Evolutionary conservation across 2,888 invertebrate genomes (phyloP).

Genomic region (Nomada hirtipes): DNA sequence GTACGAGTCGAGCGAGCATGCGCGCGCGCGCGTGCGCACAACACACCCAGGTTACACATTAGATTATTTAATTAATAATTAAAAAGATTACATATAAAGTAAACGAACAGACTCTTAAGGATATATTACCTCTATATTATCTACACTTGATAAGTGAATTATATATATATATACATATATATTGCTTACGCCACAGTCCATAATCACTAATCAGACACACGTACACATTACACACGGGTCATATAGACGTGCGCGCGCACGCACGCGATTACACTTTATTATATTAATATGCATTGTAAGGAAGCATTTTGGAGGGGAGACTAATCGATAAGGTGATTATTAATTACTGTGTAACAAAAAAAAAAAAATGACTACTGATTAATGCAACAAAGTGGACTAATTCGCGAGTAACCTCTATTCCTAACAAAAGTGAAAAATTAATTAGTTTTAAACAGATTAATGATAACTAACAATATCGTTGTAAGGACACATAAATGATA

Average conservation of each 20-base stretch:
- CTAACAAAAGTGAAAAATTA: constrained; percentile 61
- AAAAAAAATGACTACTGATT: constrained; percentile 45
- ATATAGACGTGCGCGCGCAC: constrained; percentile 37
- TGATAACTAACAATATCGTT: constrained; percentile 51
- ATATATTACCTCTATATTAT: constrained; percentile 49
- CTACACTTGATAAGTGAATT: constrained; percentile 15
- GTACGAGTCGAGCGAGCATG: constrained; percentile 14
- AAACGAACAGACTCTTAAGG: constrained; percentile 36
- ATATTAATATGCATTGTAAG: constrained; percentile 46
- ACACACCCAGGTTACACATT: constrained; percentile 4
- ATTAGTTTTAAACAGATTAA: constrained; percentile 65
- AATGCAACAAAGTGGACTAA: constrained; percentile 64
- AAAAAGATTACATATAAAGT: constrained; percentile 21
- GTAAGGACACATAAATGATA: constrained; percentile 44
- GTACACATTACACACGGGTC: constrained; percentile 6
- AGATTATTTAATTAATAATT: constrained; percentile 16
- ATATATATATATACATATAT: constrained; percentile 36
- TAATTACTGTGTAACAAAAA: constrained; percentile 43
- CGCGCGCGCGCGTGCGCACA: neutral
- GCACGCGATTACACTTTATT: constrained; percentile 34
- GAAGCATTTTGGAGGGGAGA: constrained; percentile 44
- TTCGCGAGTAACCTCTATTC: constrained; percentile 69
- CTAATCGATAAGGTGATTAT: constrained; percentile 50
- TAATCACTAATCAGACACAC: neutral
- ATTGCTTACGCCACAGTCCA: constrained; percentile 5